Evolutionary conservation across 1,140 invertebrate species (phyloP).

Genomic region (Achatina immaculata): DNA sequence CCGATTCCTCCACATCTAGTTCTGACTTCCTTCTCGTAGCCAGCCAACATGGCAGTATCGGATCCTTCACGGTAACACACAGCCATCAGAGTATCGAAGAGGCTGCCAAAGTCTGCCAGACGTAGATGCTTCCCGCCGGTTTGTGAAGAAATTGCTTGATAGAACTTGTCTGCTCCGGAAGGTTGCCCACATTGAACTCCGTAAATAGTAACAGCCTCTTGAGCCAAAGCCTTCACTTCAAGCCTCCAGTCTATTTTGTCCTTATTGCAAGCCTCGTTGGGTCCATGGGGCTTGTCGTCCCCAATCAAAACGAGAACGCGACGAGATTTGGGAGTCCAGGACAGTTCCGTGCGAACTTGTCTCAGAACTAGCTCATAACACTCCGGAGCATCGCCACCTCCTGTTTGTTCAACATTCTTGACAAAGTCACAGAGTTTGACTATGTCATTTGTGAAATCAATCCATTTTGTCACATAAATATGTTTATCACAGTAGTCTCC

Average conservation of each 20-base stretch:
- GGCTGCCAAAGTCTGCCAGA: conserved; percentile 42
- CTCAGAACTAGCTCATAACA: conserved; percentile 62
- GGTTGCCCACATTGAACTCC: conserved; percentile 44
- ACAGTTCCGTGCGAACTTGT: conserved; percentile 46
- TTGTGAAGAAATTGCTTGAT: conserved; percentile 40
- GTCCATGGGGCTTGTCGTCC: conserved; percentile 61
- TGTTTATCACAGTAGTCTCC: conserved; percentile 60
- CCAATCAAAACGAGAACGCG: conserved; percentile 64
- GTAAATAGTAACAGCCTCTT: conserved; percentile 49
- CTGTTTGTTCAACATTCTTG: conserved; percentile 54
- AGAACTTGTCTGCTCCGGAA: conserved; percentile 19
- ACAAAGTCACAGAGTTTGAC: conserved; percentile 59
- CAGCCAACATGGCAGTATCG: conserved; percentile 18
- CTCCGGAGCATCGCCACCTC: conserved; percentile 57
- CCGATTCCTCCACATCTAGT: not conserved
- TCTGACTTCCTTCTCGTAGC: conserved; percentile 38
- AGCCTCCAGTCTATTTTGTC: conserved; percentile 61
- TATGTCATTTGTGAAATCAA: conserved; percentile 59
- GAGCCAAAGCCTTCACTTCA: conserved; percentile 48
- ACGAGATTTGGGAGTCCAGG: conserved; percentile 58
- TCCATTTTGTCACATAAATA: conserved; percentile 59
- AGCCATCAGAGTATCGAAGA: conserved; percentile 54
- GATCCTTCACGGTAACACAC: conserved; percentile 49
- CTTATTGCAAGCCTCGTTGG: conserved; percentile 52
- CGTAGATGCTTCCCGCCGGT: conserved; percentile 45